These are phyloP conservation scores for Lysandra bellargus DNA, from an alignment of 2,888 invertebrate genomes.

Conservation along the genomic window DNA sequence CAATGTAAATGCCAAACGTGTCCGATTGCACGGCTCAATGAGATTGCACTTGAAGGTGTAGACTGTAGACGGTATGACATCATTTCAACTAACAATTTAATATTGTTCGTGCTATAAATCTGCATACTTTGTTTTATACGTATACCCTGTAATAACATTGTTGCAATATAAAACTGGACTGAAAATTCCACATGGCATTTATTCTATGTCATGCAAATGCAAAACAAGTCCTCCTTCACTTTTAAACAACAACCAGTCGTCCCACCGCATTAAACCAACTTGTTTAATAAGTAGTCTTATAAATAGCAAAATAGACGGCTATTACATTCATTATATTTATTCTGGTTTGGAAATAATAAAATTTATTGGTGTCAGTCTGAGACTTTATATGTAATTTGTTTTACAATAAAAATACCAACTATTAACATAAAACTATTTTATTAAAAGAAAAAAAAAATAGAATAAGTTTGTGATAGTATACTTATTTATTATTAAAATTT, in stretches of 20 bases:
- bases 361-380: not conserved
- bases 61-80: conserved; percentile 16
- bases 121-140: not conserved
- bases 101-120: conserved; percentile 9
- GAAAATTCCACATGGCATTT: not conserved
- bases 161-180: not conserved
- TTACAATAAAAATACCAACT: not conserved
- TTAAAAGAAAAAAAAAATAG: too few species aligned
- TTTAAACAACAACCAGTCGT: conserved; percentile 9
- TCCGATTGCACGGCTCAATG: conserved; percentile 19
- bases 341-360: not conserved
- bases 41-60: conserved; percentile 28
- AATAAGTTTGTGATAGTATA: too few species aligned
- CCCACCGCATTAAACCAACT: conserved; percentile 10
- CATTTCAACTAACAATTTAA: not conserved
- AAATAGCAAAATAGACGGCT: conserved; percentile 3
- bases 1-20: conserved; percentile 10
- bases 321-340: conserved; percentile 18
- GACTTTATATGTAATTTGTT: not conserved
- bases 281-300: conserved; percentile 1
- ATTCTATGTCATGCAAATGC: conserved; percentile 16
- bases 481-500: too few species aligned
- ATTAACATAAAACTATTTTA: too few species aligned
- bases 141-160: not conserved
- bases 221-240: conserved; percentile 22